Percentiles rank a stretch among this genome's conserved stretches.
phyloP scores from a whole-genome alignment of 1,140 invertebrate species.

The Spodoptera litura region DNA sequence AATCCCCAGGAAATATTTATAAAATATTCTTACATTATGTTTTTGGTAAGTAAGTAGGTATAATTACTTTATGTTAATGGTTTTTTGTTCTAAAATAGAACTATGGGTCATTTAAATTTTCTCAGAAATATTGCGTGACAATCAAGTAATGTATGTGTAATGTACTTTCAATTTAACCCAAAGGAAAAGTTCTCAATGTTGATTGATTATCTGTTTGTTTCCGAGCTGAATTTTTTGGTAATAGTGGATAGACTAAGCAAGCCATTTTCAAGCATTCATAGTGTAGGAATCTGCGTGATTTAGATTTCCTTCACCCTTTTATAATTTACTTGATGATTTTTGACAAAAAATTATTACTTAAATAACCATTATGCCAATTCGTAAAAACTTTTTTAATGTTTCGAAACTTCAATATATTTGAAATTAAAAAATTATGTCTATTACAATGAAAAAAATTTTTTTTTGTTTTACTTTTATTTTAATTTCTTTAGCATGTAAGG shows the following conservation, averaged over 20 bases:
- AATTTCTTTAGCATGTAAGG: conserved; percentile 51
- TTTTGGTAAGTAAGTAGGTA: no score
- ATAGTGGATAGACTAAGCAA: neutral
- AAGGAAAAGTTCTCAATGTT: no score
- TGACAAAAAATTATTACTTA: conserved; percentile 47
- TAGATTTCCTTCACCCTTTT: conserved; percentile 61
- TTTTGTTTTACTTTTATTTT: conserved; percentile 45
- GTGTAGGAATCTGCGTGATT: conserved; percentile 46
- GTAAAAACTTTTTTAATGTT: conserved; percentile 48
- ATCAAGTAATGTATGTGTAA: no score
- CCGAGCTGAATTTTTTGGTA: neutral
- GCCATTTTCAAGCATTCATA: conserved; percentile 29
- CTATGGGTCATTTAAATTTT: no score
- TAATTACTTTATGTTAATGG: no score
- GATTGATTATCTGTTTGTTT: neutral
- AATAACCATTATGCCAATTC: conserved; percentile 79
- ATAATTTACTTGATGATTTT: neutral
- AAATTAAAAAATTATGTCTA: neutral
- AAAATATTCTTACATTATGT: no score
- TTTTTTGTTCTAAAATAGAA: no score
- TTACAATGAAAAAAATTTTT: conserved; percentile 1
- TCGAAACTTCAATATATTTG: conserved; percentile 30
- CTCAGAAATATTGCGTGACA: no score
- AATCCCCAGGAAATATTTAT: neutral
- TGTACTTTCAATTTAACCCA: no score